phyloP scores from a whole-genome alignment of 2,888 invertebrate genomes.

The Apamea epomidion region DNA sequence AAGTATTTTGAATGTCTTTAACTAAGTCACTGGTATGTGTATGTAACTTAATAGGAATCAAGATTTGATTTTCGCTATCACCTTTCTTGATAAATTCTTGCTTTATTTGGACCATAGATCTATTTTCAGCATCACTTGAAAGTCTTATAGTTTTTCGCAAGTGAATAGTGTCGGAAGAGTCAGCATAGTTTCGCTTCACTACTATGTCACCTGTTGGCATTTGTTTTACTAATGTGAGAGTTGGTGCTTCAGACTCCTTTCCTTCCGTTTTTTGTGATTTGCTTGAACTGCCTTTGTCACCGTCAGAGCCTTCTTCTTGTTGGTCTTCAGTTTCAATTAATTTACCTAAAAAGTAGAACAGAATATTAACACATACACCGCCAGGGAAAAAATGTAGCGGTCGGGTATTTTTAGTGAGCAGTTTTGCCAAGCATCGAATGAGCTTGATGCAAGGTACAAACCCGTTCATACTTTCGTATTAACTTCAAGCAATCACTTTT shows the following conservation, averaged over 20 bases:
- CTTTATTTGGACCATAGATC: slow-evolving; percentile 86
- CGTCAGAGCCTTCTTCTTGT: slow-evolving; percentile 90
- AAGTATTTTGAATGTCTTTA: slow-evolving; percentile 89
- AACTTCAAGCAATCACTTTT: neutral
- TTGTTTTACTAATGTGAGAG: slow-evolving; percentile 86
- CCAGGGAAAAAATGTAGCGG: neutral
- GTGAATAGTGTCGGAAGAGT: slow-evolving; percentile 84
- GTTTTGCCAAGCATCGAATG: neutral
- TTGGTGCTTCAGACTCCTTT: slow-evolving; percentile 81
- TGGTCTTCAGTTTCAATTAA: slow-evolving; percentile 91
- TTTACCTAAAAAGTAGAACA: slow-evolving; percentile 85
- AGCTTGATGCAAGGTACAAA: neutral
- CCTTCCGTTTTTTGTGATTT: slow-evolving; percentile 78
- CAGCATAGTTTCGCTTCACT: slow-evolving; percentile 84
- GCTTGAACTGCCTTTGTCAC: slow-evolving; percentile 81
- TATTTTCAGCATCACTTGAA: slow-evolving; percentile 86
- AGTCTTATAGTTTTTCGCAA: slow-evolving; percentile 86
- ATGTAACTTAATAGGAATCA: slow-evolving; percentile 86
- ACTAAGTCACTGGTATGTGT: slow-evolving; percentile 82
- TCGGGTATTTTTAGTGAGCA: neutral
- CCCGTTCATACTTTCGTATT: neutral
- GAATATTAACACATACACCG: slow-evolving; percentile 14
- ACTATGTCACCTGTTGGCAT: slow-evolving; percentile 85
- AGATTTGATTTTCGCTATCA: slow-evolving; percentile 87
- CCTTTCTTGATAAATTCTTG: slow-evolving; percentile 85